These are phyloP conservation scores for Malacoraja senta DNA, from an alignment of 2,797 vertebrate genomes.

Conservation along the genomic window DNA sequence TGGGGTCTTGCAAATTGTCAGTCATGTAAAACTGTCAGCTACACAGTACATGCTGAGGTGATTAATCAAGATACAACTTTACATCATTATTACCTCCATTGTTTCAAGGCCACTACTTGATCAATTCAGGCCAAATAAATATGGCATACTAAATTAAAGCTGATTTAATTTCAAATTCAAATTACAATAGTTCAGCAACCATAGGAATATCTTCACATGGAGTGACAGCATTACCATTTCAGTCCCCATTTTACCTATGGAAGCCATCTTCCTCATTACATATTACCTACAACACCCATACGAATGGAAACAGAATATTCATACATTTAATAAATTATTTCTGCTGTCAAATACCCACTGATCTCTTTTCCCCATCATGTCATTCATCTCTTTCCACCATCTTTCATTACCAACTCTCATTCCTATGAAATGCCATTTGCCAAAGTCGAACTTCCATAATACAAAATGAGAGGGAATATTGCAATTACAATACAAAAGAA, in stretches of 20 bases:
- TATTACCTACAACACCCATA: not conserved
- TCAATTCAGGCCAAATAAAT: not conserved
- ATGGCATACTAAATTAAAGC: not conserved
- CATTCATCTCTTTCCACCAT: not conserved
- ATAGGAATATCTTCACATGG: not conserved
- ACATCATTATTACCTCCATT: not conserved
- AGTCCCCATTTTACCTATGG: too few species aligned
- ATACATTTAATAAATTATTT: not conserved
- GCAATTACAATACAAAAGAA: not conserved
- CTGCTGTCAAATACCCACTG: not conserved
- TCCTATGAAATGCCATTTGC: not conserved
- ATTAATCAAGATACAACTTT: conserved; percentile 19
- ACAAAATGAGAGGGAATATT: not conserved
- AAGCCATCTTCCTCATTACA: too few species aligned
- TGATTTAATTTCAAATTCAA: not conserved
- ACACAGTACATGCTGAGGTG: not conserved
- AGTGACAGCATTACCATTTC: not conserved
- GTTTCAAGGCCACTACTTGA: not conserved
- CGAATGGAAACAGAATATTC: not conserved
- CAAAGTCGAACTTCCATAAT: too few species aligned
- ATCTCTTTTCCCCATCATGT: not conserved
- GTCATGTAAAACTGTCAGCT: conserved; percentile 7
- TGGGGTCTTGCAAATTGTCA: conserved; percentile 17
- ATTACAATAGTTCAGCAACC: not conserved
- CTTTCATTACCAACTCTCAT: not conserved